A percentile compares a stretch with the other conserved stretches of the same genome.
Conservation (phyloP, 2,113 vertebrate species). For the Cephalopterus ornatus region DNA sequence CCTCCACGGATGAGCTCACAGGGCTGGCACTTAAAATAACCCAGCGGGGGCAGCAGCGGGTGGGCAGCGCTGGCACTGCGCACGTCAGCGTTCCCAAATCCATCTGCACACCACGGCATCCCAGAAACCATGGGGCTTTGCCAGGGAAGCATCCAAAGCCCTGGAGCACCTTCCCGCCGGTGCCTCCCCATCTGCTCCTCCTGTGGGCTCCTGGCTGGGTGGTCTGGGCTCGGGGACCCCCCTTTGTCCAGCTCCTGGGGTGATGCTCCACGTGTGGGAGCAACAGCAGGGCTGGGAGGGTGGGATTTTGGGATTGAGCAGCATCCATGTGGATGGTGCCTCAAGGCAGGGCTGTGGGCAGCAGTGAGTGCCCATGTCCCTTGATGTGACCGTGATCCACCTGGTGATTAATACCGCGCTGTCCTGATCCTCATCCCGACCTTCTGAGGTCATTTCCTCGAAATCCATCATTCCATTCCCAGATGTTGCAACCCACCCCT, state of each 20-base stretch:
- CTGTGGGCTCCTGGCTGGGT: background rate
- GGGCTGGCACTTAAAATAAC: background rate
- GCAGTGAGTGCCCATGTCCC: rapidly evolving
- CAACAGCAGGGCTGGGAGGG: rapidly evolving
- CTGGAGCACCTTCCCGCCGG: background rate
- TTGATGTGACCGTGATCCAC: background rate
- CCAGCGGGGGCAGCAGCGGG: background rate
- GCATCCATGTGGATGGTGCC: background rate
- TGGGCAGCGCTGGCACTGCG: background rate
- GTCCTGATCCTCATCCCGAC: background rate
- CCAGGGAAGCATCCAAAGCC: background rate
- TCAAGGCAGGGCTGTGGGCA: background rate
- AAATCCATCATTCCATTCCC: background rate
- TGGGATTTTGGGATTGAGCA: background rate
- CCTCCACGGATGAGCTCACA: background rate
- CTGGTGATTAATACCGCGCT: background rate
- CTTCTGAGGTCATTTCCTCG: constrained; percentile 23
- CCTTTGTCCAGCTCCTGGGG: background rate
- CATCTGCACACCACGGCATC: background rate
- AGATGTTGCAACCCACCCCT: background rate
- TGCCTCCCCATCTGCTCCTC: background rate
- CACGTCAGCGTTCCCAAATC: background rate
- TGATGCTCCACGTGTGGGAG: background rate
- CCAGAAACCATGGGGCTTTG: rapidly evolving
- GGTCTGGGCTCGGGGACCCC: background rate